Evolutionary conservation across 2,797 vertebrate genomes (phyloP).

Genomic region (Glossophaga mutica): DNA sequence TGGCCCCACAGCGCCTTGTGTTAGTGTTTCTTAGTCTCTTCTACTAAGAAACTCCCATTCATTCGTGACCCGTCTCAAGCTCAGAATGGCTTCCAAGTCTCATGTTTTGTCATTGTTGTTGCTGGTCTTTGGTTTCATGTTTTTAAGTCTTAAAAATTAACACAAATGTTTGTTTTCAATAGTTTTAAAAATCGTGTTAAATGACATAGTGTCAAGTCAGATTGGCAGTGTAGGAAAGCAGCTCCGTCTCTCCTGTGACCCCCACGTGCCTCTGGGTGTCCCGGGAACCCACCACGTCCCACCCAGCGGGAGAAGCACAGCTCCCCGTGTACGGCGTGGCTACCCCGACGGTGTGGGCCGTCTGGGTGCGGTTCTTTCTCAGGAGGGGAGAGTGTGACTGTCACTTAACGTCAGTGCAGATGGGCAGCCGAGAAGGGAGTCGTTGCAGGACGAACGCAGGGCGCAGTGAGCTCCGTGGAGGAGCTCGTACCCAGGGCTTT

Average conservation of each 20-base stretch:
- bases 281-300: fast-evolving
- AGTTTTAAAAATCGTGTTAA: not conserved
- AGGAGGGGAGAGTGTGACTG: not conserved
- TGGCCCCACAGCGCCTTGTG: not conserved
- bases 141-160: not conserved
- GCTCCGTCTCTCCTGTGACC: not conserved
- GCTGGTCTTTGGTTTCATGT: not conserved
- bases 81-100: not conserved
- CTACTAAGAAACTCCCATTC: not conserved
- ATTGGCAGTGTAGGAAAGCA: not conserved
- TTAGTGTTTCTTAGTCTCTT: not conserved
- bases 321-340: not conserved
- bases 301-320: not conserved
- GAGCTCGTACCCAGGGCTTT: not conserved
- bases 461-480: not conserved
- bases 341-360: not conserved
- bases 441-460: not conserved
- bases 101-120: not conserved
- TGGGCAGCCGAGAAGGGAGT: not conserved
- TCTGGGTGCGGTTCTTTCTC: not conserved
- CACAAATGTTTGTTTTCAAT: not conserved
- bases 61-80: not conserved
- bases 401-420: not conserved
- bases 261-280: fast-evolving
- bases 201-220: not conserved